phyloP scores from a whole-genome alignment of 2,797 vertebrate species.

The Chiroxiphia lanceolata region DNA sequence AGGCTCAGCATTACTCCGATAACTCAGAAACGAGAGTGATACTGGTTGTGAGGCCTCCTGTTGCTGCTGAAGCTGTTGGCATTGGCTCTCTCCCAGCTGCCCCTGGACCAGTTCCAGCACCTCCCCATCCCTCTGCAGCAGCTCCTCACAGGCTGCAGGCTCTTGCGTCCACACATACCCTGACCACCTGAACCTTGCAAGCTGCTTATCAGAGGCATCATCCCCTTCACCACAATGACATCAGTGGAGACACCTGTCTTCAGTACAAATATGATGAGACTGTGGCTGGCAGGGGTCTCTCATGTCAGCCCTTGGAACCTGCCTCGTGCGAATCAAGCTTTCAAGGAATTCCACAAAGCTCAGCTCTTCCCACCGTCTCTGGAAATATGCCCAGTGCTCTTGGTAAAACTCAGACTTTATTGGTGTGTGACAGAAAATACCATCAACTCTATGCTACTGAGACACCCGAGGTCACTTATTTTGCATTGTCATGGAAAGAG shows the following conservation, averaged over 20 bases:
- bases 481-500: neutral
- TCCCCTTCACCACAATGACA: too few relatives aligned
- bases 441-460: neutral
- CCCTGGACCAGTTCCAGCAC: neutral
- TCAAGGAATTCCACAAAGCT: neutral
- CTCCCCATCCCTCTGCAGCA: neutral
- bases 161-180: accelerated
- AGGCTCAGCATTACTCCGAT: accelerated
- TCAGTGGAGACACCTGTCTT: neutral
- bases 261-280: accelerated
- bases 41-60: neutral
- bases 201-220: neutral
- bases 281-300: neutral
- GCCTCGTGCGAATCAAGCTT: accelerated
- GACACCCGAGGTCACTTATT: neutral
- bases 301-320: neutral
- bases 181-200: neutral
- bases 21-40: neutral
- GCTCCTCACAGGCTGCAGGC: neutral
- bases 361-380: neutral
- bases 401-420: neutral
- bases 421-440: neutral
- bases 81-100: neutral
- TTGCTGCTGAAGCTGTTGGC: neutral
- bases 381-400: neutral